phyloP scores from a whole-genome alignment of 2,888 invertebrate species.

The Dolichopus griseipennis region DNA sequence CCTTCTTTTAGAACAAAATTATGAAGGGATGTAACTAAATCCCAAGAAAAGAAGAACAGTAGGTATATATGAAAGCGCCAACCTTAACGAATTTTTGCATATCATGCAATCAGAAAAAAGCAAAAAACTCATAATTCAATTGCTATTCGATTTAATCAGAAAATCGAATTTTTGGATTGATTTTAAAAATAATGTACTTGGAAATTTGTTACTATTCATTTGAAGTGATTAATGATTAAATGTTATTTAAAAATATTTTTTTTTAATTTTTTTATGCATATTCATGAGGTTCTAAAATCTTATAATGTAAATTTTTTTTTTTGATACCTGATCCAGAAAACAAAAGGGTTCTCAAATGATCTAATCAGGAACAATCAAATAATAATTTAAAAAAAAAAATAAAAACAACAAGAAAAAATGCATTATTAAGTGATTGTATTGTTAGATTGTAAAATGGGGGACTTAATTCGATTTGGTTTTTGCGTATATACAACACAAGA shows the following conservation, averaged over 20 bases:
- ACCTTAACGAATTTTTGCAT: conserved; percentile 8
- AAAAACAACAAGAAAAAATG: not conserved
- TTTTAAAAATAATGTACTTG: conserved; percentile 7
- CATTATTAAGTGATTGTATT: too few species aligned
- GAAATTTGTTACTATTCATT: conserved; percentile 14
- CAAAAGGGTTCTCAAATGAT: conserved; percentile 11
- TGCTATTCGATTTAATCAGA: conserved; percentile 12
- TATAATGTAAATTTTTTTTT: not conserved
- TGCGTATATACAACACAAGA: too few species aligned
- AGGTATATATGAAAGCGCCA: not conserved
- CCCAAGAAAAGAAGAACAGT: too few species aligned
- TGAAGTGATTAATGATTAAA: conserved; percentile 7
- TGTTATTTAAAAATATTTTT: not conserved
- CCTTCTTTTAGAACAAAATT: too few species aligned
- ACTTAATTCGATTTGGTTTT: too few species aligned
- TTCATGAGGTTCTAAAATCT: not conserved
- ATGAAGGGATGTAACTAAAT: too few species aligned
- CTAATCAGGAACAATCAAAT: too few species aligned
- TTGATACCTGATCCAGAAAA: conserved; percentile 4
- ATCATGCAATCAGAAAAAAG: conserved; percentile 7
- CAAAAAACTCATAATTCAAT: conserved; percentile 15
- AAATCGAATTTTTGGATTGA: too few species aligned
- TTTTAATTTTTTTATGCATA: conserved; percentile 7
- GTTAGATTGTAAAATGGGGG: too few species aligned
- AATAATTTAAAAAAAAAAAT: too few species aligned